Conservation (phyloP, 2,888 invertebrate species). For the Acleris laterana region DNA sequence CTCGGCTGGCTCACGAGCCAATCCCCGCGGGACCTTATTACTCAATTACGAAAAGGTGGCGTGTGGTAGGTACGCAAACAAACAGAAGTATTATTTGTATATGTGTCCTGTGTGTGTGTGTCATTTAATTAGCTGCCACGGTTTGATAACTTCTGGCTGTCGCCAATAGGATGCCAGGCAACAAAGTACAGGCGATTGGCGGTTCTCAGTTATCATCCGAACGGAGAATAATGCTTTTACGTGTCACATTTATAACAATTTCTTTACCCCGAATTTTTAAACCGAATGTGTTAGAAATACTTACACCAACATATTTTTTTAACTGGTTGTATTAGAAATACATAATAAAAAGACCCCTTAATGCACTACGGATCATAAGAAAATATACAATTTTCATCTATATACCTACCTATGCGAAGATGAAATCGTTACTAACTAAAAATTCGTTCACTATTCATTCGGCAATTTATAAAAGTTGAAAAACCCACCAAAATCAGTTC, state of each 20-base stretch:
- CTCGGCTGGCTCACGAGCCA: slow-evolving; percentile 44
- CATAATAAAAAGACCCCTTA: too few species aligned
- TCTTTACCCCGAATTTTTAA: too few species aligned
- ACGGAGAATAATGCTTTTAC: too few species aligned
- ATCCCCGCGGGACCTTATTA: slow-evolving; percentile 57
- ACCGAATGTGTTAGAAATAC: too few species aligned
- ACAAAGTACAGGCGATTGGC: slow-evolving; percentile 26
- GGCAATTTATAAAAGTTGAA: neutral
- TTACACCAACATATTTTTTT: too few species aligned
- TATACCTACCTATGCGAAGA: too few species aligned
- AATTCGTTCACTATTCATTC: too few species aligned
- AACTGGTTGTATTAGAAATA: too few species aligned
- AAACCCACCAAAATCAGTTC: slow-evolving; percentile 10
- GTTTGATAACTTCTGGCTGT: slow-evolving; percentile 49
- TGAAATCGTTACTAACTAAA: too few species aligned
- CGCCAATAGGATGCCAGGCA: slow-evolving; percentile 29
- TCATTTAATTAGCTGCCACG: slow-evolving; percentile 56
- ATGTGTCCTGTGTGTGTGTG: slow-evolving; percentile 37
- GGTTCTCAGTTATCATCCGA: neutral
- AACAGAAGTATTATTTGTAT: slow-evolving; percentile 42
- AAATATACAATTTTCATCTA: too few species aligned
- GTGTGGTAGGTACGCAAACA: slow-evolving; percentile 50
- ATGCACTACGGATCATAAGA: too few species aligned
- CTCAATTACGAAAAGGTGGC: slow-evolving; percentile 59
- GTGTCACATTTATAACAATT: too few species aligned